Conservation (phyloP, 2,113 vertebrate species). For the Hiodon tergisus region DNA sequence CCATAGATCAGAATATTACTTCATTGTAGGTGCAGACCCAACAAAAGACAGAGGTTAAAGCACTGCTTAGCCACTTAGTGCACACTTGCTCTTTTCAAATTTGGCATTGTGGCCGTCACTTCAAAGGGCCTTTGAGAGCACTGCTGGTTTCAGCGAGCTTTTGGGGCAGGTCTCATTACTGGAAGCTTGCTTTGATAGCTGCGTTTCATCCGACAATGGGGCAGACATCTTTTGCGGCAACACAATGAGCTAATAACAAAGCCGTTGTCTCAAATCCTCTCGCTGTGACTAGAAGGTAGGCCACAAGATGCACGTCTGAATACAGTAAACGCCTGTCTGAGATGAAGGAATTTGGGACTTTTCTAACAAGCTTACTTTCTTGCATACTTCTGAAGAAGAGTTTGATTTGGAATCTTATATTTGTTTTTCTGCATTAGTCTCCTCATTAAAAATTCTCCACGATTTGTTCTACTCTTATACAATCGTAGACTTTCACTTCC, state of each 20-base stretch:
- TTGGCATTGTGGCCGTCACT: slow-evolving; percentile 55
- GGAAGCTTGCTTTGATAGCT: slow-evolving; percentile 62
- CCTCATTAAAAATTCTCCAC: too few relatives aligned
- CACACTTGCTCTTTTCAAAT: slow-evolving; percentile 66
- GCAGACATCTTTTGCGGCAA: slow-evolving; percentile 50
- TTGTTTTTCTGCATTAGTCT: too few relatives aligned
- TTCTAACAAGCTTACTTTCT: neutral
- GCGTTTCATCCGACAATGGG: slow-evolving; percentile 57
- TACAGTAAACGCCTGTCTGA: slow-evolving; percentile 55
- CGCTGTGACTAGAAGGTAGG: slow-evolving; percentile 39
- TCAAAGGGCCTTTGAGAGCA: slow-evolving; percentile 65
- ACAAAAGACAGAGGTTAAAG: slow-evolving; percentile 63
- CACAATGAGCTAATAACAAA: slow-evolving; percentile 61
- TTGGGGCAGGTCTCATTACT: slow-evolving; percentile 64
- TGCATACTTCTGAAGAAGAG: neutral
- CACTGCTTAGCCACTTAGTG: slow-evolving; percentile 50
- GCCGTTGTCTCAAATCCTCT: slow-evolving; percentile 65
- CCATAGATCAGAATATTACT: slow-evolving; percentile 43
- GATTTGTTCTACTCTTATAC: too few relatives aligned
- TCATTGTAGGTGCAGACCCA: slow-evolving; percentile 55
- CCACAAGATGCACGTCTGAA: slow-evolving; percentile 40
- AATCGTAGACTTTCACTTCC: too few relatives aligned
- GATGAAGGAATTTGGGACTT: slow-evolving; percentile 50
- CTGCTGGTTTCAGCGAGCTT: slow-evolving; percentile 51
- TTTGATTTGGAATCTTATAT: too few relatives aligned